Percentiles rank a stretch among this genome's conserved stretches.
Evolutionary conservation across 2,113 vertebrate species (phyloP).

Genomic region (Blennius ocellaris): DNA sequence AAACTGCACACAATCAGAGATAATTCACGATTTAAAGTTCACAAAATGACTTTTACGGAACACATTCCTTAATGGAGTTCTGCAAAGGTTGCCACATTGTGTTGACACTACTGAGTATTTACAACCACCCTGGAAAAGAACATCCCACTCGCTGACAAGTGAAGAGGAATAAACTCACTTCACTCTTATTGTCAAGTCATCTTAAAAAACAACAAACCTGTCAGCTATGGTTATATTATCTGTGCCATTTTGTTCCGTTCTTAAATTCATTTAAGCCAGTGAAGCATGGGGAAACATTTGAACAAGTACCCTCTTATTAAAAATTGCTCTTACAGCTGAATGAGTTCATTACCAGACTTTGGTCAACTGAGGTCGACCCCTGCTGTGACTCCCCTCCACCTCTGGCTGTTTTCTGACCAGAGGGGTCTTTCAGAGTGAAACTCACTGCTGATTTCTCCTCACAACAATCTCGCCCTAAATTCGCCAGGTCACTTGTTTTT

Average conservation of each 20-base stretch:
- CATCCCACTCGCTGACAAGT: neutral
- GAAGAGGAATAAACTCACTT: neutral
- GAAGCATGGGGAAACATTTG: conserved; percentile 52
- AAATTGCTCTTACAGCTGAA: conserved; percentile 68
- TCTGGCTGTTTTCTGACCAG: conserved; percentile 56
- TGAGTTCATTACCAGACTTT: conserved; percentile 60
- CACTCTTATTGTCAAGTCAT: neutral
- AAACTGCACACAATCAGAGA: no score
- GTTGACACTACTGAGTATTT: no score
- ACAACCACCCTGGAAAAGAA: no score
- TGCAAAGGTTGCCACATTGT: no score
- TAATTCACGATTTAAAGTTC: no score
- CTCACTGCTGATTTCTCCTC: conserved; percentile 43
- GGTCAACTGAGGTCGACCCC: conserved; percentile 55
- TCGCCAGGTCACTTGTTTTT: conserved; percentile 37
- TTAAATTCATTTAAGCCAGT: conserved; percentile 32
- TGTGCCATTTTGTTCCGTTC: conserved; percentile 4
- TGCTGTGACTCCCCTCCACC: conserved; percentile 55
- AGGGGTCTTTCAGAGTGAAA: conserved; percentile 47
- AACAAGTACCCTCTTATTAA: conserved; percentile 56
- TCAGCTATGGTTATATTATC: neutral
- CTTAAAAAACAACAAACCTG: neutral
- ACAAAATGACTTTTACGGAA: no score
- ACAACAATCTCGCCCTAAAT: conserved; percentile 14
- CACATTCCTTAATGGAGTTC: no score